These are phyloP conservation scores for Malurus leucopterus DNA, from an alignment of 2,797 vertebrate genomes.

Conservation along the genomic window DNA sequence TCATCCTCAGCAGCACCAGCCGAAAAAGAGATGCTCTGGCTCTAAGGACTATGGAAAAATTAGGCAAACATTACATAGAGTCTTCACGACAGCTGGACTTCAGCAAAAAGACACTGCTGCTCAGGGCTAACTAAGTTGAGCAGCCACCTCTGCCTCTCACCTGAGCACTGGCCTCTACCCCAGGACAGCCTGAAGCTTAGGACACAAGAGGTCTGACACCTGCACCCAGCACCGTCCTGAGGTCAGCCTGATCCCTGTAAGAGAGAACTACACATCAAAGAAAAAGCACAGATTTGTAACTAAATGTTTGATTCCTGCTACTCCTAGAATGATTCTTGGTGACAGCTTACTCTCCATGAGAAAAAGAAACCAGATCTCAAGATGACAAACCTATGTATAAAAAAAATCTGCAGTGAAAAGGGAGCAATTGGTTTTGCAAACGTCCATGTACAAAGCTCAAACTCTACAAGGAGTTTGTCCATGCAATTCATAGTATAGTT, in stretches of 20 bases:
- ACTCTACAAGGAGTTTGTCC: not conserved
- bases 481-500: not conserved
- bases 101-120: not conserved
- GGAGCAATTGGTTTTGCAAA: not conserved
- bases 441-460: not conserved
- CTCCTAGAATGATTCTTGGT: not conserved
- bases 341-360: not conserved
- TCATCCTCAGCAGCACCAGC: not conserved
- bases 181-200: not conserved
- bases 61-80: not conserved
- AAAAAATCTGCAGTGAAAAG: not conserved
- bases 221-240: accelerated
- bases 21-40: not conserved
- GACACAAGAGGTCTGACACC: not conserved
- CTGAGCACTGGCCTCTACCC: not conserved
- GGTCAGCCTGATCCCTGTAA: not conserved
- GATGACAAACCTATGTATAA: not conserved
- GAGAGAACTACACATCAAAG: not conserved
- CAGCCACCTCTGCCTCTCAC: not conserved
- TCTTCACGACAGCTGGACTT: not conserved
- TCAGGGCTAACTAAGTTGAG: not conserved
- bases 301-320: not conserved
- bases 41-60: not conserved
- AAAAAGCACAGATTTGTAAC: not conserved
- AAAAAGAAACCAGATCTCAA: not conserved